Evolutionary conservation across 2,888 invertebrate species (phyloP), one percentile per base, ranked within the genome.

Genomic region (Exephanes ischioxanthus): DNA sequence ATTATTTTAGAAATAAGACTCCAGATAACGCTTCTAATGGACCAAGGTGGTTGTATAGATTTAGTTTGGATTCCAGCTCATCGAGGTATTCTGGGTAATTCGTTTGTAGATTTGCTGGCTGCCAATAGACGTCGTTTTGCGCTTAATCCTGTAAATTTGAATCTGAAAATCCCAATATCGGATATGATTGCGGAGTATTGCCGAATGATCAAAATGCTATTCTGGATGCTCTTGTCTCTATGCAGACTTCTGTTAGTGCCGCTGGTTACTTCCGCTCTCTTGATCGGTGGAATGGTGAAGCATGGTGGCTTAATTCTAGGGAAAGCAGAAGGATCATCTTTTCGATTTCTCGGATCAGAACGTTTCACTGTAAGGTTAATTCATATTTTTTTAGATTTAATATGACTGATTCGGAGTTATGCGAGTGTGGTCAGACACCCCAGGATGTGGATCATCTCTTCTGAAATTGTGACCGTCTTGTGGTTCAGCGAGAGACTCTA

Each of bases 41-140:
- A 16, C 0, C 22, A 70, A 2, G 51, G 70, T 0, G 30, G 70
- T 1, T 11, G 6, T 2, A 70, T 68, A 48, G 70, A 70, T 3
- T 48, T 70, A 7, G n/a, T 70, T 14, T 70, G 70, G 70, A 51
- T 70, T 3, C 70, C 70, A 2, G 70, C 70, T 6, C 37, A 70
- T 3, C 30, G n/a, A 1, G 51, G 70, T 2, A 51, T 51, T 0
- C 2, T 14, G 16, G 68, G 68, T 68, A 68, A 45, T 26, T 51
- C 2, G 4, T 51, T 68, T 11, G 48, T 22, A 1, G 48, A 68
- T 48, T 1, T 68, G 26, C 22, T 45, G 68, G 45, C 67, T 4
- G 22, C 19, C 4, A 14, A 19, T 4, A 45, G 67, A 2, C 7
- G 19, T 3, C 19, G 67, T 14, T 2, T 45, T 37, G 19, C 7